phyloP scores from a whole-genome alignment of 2,113 vertebrate genomes.

The Psophia crepitans region DNA sequence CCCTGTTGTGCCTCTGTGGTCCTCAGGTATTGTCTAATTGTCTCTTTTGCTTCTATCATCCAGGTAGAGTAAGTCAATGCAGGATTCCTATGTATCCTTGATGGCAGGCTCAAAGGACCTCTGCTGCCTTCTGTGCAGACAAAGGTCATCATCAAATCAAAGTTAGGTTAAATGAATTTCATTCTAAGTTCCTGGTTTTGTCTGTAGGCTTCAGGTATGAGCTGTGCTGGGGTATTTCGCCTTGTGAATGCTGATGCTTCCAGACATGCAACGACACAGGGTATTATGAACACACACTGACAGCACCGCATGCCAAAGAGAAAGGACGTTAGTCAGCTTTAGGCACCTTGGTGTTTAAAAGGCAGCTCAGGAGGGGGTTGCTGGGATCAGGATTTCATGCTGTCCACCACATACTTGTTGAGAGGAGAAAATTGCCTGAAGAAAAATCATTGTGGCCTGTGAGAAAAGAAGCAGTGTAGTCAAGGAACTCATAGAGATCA shows the following conservation, averaged over 20 bases:
- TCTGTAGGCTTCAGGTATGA: neutral
- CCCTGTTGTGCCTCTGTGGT: neutral
- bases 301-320: neutral
- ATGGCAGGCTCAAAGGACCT: neutral
- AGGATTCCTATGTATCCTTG: neutral
- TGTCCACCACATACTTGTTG: neutral
- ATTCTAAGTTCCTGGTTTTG: neutral
- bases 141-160: neutral
- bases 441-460: neutral
- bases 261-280: fast-evolving
- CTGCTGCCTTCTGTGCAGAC: neutral
- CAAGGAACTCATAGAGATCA: neutral
- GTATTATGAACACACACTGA: fast-evolving
- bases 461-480: neutral
- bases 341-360: neutral
- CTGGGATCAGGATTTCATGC: neutral
- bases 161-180: neutral
- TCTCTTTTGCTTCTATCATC: neutral
- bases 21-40: neutral
- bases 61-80: neutral
- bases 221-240: fast-evolving
- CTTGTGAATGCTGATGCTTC: neutral
- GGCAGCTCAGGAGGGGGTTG: neutral
- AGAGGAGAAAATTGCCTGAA: neutral
- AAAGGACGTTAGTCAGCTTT: neutral